A percentile compares a stretch with the other conserved stretches of the same genome.
phyloP scores from a whole-genome alignment of 2,888 invertebrate genomes.

The Amorpha juglandis region DNA sequence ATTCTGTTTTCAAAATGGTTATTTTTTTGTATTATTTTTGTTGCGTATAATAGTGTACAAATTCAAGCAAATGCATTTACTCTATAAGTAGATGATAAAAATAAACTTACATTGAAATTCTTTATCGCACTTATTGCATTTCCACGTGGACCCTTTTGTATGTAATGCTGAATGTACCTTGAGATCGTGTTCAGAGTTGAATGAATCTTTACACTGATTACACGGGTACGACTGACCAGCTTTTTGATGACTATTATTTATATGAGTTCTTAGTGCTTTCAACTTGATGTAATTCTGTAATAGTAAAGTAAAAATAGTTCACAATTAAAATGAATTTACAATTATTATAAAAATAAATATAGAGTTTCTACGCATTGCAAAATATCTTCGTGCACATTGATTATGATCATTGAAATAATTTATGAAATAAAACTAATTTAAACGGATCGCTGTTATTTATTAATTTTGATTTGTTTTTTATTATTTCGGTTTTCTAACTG shows the following conservation, averaged over 20 bases:
- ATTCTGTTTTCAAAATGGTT: too few relatives aligned
- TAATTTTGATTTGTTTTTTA: too few relatives aligned
- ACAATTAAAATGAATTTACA: neutral
- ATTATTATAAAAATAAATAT: neutral
- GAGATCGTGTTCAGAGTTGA: slow-evolving; percentile 76
- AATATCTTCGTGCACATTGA: too few relatives aligned
- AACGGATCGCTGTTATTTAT: too few relatives aligned
- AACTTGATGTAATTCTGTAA: slow-evolving; percentile 62
- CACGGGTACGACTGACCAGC: slow-evolving; percentile 55
- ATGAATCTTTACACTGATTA: slow-evolving; percentile 71
- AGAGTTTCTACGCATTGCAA: too few relatives aligned
- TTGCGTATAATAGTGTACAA: neutral
- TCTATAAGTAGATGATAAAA: neutral
- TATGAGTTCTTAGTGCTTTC: slow-evolving; percentile 52
- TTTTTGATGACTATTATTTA: slow-evolving; percentile 45
- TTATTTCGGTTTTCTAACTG: too few relatives aligned
- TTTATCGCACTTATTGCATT: slow-evolving; percentile 78
- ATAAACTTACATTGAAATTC: slow-evolving; percentile 70
- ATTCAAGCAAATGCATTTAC: too few relatives aligned
- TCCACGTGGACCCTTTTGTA: slow-evolving; percentile 56
- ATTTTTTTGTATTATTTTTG: too few relatives aligned
- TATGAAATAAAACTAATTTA: too few relatives aligned
- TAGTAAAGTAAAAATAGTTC: too few relatives aligned
- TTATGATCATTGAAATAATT: too few relatives aligned
- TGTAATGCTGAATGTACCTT: slow-evolving; percentile 77